Percentiles rank a stretch among this genome's conserved stretches.
phyloP scores from a whole-genome alignment of 2,113 vertebrate species.

The Chloebia gouldiae region DNA sequence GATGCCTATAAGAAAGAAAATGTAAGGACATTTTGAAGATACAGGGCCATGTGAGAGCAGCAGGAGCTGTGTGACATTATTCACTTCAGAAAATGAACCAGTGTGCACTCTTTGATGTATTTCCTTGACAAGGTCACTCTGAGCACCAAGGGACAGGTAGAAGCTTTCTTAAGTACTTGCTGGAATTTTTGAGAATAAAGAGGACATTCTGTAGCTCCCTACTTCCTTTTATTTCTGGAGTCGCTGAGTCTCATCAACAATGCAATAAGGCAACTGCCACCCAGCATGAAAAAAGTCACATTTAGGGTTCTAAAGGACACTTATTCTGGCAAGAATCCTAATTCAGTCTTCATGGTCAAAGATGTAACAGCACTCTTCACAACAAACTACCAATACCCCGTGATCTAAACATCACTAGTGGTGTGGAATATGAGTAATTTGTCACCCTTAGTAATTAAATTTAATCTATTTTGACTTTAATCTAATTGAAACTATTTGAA shows the following conservation, averaged over 20 bases:
- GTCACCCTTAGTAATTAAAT: neutral
- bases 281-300: neutral
- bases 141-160: neutral
- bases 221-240: neutral
- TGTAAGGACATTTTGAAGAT: neutral
- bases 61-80: neutral
- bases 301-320: neutral
- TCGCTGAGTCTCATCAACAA: neutral
- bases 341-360: neutral
- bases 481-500: neutral
- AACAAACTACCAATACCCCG: neutral
- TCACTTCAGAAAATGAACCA: neutral
- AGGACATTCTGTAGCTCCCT: neutral
- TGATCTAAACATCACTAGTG: neutral
- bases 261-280: neutral
- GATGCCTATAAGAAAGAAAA: neutral
- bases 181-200: neutral
- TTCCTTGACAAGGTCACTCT: neutral
- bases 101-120: neutral
- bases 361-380: neutral
- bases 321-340: neutral
- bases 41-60: neutral
- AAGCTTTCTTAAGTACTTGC: neutral
- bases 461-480: neutral
- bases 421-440: neutral